Percentiles rank a stretch among this genome's conserved stretches.
phyloP scores from a whole-genome alignment of 1,140 invertebrate species.

The Drosophila aff. region DNA sequence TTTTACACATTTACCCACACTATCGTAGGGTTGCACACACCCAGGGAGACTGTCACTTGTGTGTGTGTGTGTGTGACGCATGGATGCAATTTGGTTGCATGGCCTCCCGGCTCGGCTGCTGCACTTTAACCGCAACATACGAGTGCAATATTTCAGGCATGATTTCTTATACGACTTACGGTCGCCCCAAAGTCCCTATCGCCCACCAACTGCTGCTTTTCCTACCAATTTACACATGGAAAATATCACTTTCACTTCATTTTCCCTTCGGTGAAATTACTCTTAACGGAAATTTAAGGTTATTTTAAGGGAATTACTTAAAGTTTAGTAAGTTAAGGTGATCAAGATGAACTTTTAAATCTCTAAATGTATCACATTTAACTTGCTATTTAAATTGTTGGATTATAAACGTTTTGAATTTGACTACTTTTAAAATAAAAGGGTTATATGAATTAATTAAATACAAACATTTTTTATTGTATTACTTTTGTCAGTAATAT shows the following conservation, averaged over 20 bases:
- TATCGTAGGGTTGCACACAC: slow-evolving; percentile 7
- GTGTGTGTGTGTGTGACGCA: slow-evolving; percentile 65
- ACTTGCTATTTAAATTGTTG: too few species aligned
- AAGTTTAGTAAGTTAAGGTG: neutral
- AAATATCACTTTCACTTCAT: slow-evolving; percentile 8
- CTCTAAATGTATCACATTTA: too few species aligned
- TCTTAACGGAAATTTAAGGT: neutral
- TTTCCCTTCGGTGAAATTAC: neutral
- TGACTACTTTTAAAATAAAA: too few species aligned
- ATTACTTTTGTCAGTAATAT: too few species aligned
- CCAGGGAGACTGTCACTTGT: slow-evolving; percentile 21
- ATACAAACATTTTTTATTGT: too few species aligned
- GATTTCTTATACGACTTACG: slow-evolving; percentile 73
- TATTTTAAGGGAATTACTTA: too few species aligned
- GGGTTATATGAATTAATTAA: too few species aligned
- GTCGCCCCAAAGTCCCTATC: slow-evolving; percentile 3
- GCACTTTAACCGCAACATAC: slow-evolving; percentile 80
- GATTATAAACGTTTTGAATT: too few species aligned
- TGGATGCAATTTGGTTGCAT: slow-evolving; percentile 70
- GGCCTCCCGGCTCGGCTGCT: slow-evolving; percentile 64
- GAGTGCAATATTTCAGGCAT: slow-evolving; percentile 80
- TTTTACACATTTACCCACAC: slow-evolving; percentile 60
- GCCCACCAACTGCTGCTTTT: slow-evolving; percentile 28
- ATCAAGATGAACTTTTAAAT: neutral
- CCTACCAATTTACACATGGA: slow-evolving; percentile 17